Evolutionary conservation across 2,797 vertebrate genomes (phyloP).

Genomic region (Saxicola maurus): DNA sequence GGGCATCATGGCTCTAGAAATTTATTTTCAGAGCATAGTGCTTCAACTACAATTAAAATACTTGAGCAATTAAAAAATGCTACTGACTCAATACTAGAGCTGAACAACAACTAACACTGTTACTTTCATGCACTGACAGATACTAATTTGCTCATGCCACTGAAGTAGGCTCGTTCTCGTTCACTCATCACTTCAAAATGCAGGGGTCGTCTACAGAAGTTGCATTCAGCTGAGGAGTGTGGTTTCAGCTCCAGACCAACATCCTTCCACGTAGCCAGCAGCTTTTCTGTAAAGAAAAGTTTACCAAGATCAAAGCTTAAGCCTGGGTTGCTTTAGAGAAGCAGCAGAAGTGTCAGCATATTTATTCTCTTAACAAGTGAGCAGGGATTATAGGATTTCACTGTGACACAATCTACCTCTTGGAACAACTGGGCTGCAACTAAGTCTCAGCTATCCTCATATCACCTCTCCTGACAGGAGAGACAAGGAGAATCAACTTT

Average conservation of each 20-base stretch:
- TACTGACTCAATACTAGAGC: neutral
- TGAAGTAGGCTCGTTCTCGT: constrained; percentile 89
- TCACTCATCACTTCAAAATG: constrained; percentile 95
- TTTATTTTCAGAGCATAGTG: constrained; percentile 65
- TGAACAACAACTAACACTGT: neutral
- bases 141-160: constrained; percentile 87
- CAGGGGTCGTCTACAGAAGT: constrained; percentile 89
- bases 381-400: neutral
- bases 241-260: constrained; percentile 86
- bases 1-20: neutral
- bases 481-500: neutral
- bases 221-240: constrained; percentile 88
- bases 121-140: constrained; percentile 82
- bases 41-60: constrained; percentile 57
- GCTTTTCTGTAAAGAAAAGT: constrained; percentile 75
- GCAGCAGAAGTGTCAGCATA: neutral
- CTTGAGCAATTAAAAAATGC: constrained; percentile 62
- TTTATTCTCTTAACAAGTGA: neutral
- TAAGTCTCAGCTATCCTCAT: neutral
- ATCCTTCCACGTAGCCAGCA: constrained; percentile 86
- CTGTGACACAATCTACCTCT: neutral
- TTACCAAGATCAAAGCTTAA: neutral
- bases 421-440: neutral
- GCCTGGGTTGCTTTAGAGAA: neutral
- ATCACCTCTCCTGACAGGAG: neutral